phyloP scores from a whole-genome alignment of 2,113 vertebrate species.

The Emydocephalus ijimae region DNA sequence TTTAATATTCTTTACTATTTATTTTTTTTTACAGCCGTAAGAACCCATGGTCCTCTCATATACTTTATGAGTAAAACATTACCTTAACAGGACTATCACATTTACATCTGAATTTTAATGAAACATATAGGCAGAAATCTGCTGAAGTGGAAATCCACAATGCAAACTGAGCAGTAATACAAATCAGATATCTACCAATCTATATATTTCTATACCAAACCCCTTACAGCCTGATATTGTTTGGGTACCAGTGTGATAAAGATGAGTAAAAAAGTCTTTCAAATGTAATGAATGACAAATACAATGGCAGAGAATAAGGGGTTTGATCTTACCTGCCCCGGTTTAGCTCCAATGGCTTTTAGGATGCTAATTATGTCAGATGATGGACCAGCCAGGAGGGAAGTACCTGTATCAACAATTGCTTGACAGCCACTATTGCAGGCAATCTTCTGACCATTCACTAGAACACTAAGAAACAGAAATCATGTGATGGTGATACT shows the following conservation, averaged over 20 bases:
- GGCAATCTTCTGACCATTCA: conserved; percentile 64
- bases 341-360: conserved; percentile 49
- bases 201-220: not conserved
- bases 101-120: not conserved
- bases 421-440: conserved; percentile 74
- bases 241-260: not conserved
- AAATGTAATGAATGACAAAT: not conserved
- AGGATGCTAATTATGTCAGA: conserved; percentile 61
- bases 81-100: not conserved
- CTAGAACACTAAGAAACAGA: conserved; percentile 43
- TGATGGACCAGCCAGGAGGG: conserved; percentile 66
- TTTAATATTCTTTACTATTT: not conserved
- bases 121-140: not conserved
- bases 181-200: not conserved
- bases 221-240: not conserved
- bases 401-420: conserved; percentile 78
- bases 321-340: conserved; percentile 53
- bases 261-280: not conserved
- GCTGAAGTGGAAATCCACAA: not conserved
- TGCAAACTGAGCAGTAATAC: not conserved
- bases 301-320: not conserved
- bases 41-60: not conserved
- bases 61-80: not conserved
- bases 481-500: not conserved
- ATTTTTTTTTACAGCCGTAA: not conserved